Base-by-base conservation (phyloP, 2,113 vertebrate species). In the Lanius ludovicianus region DNA sequence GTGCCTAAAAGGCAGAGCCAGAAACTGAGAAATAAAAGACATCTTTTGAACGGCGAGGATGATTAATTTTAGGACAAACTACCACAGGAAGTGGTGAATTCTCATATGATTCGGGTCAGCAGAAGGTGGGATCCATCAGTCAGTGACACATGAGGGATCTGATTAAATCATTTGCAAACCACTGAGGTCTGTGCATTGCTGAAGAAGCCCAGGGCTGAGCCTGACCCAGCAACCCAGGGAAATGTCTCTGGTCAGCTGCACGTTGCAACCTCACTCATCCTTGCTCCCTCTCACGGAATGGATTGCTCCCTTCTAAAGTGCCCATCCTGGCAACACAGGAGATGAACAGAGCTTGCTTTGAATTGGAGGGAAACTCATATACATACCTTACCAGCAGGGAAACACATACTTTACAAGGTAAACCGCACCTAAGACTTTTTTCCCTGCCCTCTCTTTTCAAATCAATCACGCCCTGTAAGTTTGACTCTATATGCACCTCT, bases 301-400 rank as follows among this genome's bases (percentile, higher is more conserved):
- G 95, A 74, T 79, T 85, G 57, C 46, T 96, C 63, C 62, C 70
- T 91, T 76, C 41, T 83, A 35, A 95, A 96, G 83, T 53, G 69
- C 75, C 92, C 91, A 95, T 96, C 95, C 85, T 81, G 74, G 93
- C 76, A 94, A 91, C 92, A 96, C 76, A 87, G 93, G 77, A 96
- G 95, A 97, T 93, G 96, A 97, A 97, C 97, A 97, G 96, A 97
- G 94, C 87, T 89, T 59, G 96, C 96, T 97, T 97, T 97, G 95
- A 97, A 96, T 95, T 64, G 79, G 55, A 79, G 46, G 81, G 84
- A 87, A 96, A 81, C 62, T 89, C 73, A 94, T 89, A 95, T 92
- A 93, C 93, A 96, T 97, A 91, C 87, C 92, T 95, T 88, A 97
- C 92, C 94, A 96, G 94, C 88, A 95, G 87, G 91, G 95, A 97